Evolutionary conservation across 2,113 vertebrate genomes (phyloP).

Genomic region (Neofelis nebulosa): DNA sequence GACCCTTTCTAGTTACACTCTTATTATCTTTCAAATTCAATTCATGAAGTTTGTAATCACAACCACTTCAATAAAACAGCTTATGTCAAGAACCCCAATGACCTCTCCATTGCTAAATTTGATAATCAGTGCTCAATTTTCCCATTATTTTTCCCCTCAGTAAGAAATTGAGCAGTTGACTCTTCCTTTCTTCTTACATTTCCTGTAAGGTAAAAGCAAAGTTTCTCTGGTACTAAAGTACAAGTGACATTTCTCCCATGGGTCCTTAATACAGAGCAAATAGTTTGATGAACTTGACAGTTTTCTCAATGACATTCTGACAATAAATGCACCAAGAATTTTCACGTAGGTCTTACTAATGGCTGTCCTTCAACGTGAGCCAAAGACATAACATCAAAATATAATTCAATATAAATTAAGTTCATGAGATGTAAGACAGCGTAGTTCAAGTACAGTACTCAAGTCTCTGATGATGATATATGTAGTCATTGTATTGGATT

Average conservation of each 20-base stretch:
- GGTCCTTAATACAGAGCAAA: background rate
- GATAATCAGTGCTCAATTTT: background rate
- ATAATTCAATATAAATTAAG: background rate
- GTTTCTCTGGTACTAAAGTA: background rate
- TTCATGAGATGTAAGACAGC: background rate
- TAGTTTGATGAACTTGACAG: background rate
- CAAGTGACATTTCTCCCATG: background rate
- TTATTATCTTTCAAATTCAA: background rate
- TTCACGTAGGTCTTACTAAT: background rate
- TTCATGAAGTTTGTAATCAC: background rate
- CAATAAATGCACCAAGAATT: background rate
- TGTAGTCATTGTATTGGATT: background rate
- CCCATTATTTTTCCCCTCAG: background rate
- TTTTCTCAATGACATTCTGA: background rate
- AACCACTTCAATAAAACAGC: background rate
- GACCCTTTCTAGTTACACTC: background rate
- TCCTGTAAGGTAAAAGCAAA: background rate
- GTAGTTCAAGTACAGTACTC: background rate
- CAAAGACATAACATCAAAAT: background rate
- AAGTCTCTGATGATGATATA: background rate
- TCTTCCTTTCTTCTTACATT: background rate
- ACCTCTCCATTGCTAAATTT: background rate
- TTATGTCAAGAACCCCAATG: background rate
- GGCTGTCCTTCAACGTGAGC: background rate
- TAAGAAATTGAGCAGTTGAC: background rate